A percentile compares a stretch with the other conserved stretches of the same genome.
Conservation (phyloP, 2,797 vertebrate genomes). For the Gadopsis marmoratus region DNA sequence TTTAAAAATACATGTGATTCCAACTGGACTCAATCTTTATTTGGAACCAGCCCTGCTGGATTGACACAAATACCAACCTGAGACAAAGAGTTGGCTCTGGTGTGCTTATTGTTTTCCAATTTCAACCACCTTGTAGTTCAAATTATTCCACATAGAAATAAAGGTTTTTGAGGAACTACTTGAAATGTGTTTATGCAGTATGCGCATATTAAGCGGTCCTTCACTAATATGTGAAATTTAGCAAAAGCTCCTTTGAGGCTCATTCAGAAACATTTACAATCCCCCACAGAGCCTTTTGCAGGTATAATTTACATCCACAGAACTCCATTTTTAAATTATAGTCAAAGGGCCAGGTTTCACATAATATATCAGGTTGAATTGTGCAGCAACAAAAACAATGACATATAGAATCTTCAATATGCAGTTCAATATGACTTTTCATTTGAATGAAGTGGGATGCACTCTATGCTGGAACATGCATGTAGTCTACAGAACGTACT, state of each 20-base stretch:
- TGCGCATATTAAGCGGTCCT: conserved; percentile 22
- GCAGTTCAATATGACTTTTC: conserved; percentile 12
- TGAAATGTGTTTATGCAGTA: conserved; percentile 22
- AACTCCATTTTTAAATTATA: conserved; percentile 28
- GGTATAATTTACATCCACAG: conserved; percentile 31
- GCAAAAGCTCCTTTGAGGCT: conserved; percentile 2
- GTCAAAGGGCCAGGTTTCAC: conserved; percentile 19
- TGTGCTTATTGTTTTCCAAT: neutral
- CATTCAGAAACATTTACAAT: conserved; percentile 17
- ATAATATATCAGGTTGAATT: conserved; percentile 7
- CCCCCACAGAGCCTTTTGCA: conserved; percentile 25
- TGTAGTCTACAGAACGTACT: neutral
- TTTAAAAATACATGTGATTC: conserved; percentile 63
- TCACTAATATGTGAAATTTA: neutral
- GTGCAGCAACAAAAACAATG: neutral
- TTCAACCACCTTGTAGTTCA: conserved; percentile 15
- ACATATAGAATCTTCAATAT: neutral
- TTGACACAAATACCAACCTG: conserved; percentile 23
- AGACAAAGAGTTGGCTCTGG: conserved; percentile 16
- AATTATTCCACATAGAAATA: neutral
- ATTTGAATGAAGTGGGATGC: neutral
- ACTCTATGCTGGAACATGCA: neutral
- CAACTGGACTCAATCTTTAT: conserved; percentile 50
- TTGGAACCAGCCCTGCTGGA: conserved; percentile 42
- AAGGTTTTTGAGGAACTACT: conserved; percentile 1